A percentile compares a stretch with the other conserved stretches of the same genome.
Evolutionary conservation across 2,797 vertebrate genomes (phyloP).

Genomic region (Enteromius radiatus): DNA sequence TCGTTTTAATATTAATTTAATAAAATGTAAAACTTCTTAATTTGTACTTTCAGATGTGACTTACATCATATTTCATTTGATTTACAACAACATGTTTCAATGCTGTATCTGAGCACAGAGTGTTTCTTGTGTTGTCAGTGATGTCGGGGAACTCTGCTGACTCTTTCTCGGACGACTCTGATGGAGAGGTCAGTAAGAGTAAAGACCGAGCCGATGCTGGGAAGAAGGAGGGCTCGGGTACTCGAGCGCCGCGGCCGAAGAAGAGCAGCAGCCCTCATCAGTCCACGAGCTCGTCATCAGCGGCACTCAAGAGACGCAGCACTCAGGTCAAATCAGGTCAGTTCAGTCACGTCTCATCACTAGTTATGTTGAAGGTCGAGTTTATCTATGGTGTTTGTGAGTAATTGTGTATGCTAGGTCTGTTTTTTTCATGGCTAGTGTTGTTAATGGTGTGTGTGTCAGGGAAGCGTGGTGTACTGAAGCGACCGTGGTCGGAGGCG

Average conservation of each 20-base stretch:
- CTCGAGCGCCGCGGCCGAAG: conserved; percentile 69
- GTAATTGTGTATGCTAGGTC: too few species aligned
- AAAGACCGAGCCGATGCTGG: conserved; percentile 67
- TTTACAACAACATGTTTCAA: too few species aligned
- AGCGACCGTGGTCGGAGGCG: conserved; percentile 83
- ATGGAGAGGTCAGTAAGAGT: conserved; percentile 70
- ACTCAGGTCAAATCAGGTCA: conserved; percentile 79
- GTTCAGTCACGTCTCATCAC: too few species aligned
- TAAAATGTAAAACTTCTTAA: too few species aligned
- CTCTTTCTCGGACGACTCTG: conserved; percentile 79
- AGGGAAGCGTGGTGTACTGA: conserved; percentile 83
- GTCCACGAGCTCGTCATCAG: conserved; percentile 59
- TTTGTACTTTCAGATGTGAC: too few species aligned
- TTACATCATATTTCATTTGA: too few species aligned
- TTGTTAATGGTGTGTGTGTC: not conserved
- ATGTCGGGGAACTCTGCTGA: conserved; percentile 82
- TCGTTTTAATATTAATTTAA: too few species aligned
- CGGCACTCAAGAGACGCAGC: conserved; percentile 72
- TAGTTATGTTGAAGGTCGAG: too few species aligned
- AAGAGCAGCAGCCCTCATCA: conserved; percentile 60
- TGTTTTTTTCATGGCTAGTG: too few species aligned
- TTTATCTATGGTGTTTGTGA: too few species aligned
- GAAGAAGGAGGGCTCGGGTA: conserved; percentile 71
- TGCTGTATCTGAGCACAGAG: too few species aligned
- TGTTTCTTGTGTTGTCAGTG: conserved; percentile 63